Evolutionary conservation across 2,797 vertebrate species (phyloP).

Genomic region (Crenichthys baileyi): DNA sequence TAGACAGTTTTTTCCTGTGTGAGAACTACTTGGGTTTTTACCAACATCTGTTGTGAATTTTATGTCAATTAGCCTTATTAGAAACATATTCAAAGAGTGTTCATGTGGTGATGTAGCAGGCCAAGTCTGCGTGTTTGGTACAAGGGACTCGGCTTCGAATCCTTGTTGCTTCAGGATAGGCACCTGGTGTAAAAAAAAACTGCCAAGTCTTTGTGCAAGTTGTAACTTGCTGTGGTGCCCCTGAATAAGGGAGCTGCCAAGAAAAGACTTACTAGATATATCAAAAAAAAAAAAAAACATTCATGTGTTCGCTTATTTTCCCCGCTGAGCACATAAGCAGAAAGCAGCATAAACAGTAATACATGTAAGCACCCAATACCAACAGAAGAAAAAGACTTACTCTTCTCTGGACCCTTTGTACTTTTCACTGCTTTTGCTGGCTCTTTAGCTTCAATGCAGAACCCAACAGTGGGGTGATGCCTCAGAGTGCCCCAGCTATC

Average conservation of each 20-base stretch:
- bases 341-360: not conserved
- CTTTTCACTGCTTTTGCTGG: not conserved
- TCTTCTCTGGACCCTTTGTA: not conserved
- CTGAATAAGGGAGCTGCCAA: no score
- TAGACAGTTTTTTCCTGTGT: not conserved
- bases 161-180: no score
- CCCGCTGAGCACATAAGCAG: not conserved
- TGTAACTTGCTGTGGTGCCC: no score
- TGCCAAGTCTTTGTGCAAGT: no score
- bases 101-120: no score
- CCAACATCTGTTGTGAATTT: not conserved
- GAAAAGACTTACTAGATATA: no score
- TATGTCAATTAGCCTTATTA: not conserved
- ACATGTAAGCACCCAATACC: not conserved
- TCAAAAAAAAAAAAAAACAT: not conserved
- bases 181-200: no score
- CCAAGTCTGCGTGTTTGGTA: no score
- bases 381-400: not conserved
- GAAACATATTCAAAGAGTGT: no score
- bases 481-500: not conserved
- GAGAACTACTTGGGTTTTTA: not conserved
- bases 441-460: slow-evolving; percentile 3
- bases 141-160: no score
- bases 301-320: not conserved
- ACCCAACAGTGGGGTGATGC: not conserved